Base-by-base conservation (phyloP, 2,113 vertebrate genomes). In the Tragulus kanchil region DNA sequence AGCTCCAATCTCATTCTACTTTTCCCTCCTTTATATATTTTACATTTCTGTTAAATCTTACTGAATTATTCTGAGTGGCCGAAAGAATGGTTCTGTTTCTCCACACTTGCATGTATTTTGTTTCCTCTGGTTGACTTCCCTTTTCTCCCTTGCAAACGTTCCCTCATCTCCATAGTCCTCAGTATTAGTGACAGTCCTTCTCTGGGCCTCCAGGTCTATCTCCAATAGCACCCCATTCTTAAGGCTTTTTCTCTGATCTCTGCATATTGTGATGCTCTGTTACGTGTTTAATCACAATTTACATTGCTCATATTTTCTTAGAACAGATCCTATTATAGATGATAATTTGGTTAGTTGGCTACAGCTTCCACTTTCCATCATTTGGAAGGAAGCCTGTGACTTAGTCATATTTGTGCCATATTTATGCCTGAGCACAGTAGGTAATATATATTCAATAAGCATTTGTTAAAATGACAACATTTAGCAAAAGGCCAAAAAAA, bases 401-500 rank as follows among this genome's bases (percentile, higher is more conserved):
- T 91, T 88, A 71, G 50, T 93, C 56, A 61, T 89, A 36, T 91
- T 58, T 89, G 82, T 89, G 42, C 12, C 59, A 12, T 25, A 58
- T 50, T 93, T 91, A 81, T 2, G 3, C 9, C 31, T 64, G 36
- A 95, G 64, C 69, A 84, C 17, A 84, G 56, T 93, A 62, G 17
- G 21, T 94, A 87, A 77, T 16, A 42, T 85, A n/a, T 52, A 78
- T 93, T 36, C 64, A 92, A 45, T 89, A 89, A 59, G 48, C 50
- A 87, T 77, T 94, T 82, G 59, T 54, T 92, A 59, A 95, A 96
- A 91, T 83, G 62, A 82, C 59, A 89, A 93, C 89, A 89, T 94
- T 86, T 90, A 58, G 21, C 28, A 89, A 92, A 88, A 84, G n/a
- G 31, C 36, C 71, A 83, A 69, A 91, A 96, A 94, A 75, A 94